A percentile compares a stretch with the other conserved stretches of the same genome.
Conservation (phyloP, 2,888 invertebrate genomes). For the Melieria omissa region DNA sequence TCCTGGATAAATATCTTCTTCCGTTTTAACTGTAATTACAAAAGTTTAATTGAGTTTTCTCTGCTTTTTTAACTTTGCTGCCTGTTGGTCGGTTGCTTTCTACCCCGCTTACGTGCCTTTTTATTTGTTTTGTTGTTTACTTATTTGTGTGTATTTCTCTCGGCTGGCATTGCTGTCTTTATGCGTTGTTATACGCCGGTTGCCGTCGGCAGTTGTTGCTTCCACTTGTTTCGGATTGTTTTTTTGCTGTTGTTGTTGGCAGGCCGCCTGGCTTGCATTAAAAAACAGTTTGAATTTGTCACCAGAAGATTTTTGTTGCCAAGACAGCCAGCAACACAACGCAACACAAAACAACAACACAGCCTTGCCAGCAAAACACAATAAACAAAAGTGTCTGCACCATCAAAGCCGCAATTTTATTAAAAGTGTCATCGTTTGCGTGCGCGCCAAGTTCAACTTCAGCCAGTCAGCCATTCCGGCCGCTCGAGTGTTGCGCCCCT, state of each 20-base stretch:
- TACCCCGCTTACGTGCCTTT: constrained; percentile 30
- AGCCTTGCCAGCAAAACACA: constrained; percentile 11
- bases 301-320: constrained; percentile 43
- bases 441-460: constrained; percentile 6
- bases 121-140: constrained; percentile 11
- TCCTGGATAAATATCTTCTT: constrained; percentile 66
- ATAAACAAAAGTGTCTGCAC: constrained; percentile 22
- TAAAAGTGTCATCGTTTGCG: constrained; percentile 47
- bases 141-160: neutral
- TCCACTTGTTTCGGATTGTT: constrained; percentile 18
- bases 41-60: constrained; percentile 67
- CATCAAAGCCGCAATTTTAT: constrained; percentile 44
- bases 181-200: neutral
- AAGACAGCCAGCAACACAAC: constrained; percentile 33
- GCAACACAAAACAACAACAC: constrained; percentile 24
- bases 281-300: constrained; percentile 46
- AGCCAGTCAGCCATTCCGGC: neutral
- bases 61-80: constrained; percentile 47
- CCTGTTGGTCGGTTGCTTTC: neutral
- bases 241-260: constrained; percentile 17
- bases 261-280: constrained; percentile 7
- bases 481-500: neutral
- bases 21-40: constrained; percentile 66
- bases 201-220: constrained; percentile 3
- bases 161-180: neutral